These are phyloP conservation scores for Amyelois transitella DNA, from an alignment of 1,140 invertebrate species.

Conservation along the genomic window DNA sequence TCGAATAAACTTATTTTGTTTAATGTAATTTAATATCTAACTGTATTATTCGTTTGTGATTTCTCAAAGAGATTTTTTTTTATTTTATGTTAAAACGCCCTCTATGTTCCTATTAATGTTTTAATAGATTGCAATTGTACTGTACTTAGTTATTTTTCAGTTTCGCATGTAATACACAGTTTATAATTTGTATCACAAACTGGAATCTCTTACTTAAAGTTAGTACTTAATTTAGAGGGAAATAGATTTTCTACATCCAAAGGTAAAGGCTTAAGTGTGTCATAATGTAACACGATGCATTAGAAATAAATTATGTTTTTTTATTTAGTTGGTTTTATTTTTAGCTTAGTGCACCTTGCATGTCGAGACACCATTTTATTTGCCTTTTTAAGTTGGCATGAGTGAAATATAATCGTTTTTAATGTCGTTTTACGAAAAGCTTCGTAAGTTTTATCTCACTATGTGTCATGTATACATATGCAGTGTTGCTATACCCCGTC, in stretches of 20 bases:
- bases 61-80: conserved; percentile 46
- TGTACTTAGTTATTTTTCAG: conserved; percentile 9
- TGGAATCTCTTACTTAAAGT: conserved; percentile 65
- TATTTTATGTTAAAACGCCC: conserved; percentile 26
- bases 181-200: conserved; percentile 2
- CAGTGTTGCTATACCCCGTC: too few relatives aligned
- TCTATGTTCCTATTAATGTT: conserved; percentile 48
- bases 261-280: conserved; percentile 41
- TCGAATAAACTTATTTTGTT: conserved; percentile 21
- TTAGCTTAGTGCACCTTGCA: conserved; percentile 59
- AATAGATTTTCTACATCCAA: conserved; percentile 37
- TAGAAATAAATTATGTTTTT: conserved; percentile 62
- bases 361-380: conserved; percentile 19
- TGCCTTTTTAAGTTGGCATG: conserved; percentile 22
- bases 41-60: conserved; percentile 44
- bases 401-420: too few relatives aligned
- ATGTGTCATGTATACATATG: too few relatives aligned
- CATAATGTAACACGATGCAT: conserved; percentile 45
- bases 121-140: conserved; percentile 13
- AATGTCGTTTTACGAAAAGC: too few relatives aligned
- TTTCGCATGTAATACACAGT: conserved; percentile 1
- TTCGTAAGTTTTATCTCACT: too few relatives aligned
- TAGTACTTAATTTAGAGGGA: conserved; percentile 67
- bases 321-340: conserved; percentile 65
- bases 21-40: conserved; percentile 22